phyloP scores from a whole-genome alignment of 2,888 invertebrate species.

The Habrosyne pyritoides region DNA sequence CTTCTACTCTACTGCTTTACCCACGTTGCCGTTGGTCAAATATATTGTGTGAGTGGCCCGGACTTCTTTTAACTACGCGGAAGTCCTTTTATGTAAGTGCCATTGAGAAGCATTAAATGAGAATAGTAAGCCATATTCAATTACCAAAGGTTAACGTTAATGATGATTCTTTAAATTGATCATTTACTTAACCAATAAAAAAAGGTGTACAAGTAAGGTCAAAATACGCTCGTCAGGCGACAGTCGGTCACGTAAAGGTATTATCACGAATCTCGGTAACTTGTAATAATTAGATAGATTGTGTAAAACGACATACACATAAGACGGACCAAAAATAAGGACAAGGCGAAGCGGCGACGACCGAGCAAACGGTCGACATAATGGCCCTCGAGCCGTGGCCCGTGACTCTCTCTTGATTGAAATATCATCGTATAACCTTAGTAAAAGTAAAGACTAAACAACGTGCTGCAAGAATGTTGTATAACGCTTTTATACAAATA shows the following conservation, averaged over 20 bases:
- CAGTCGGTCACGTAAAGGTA: constrained; percentile 15
- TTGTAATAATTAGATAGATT: constrained; percentile 48
- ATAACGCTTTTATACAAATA: background rate
- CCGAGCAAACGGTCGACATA: constrained; percentile 9
- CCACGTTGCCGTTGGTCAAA: too few species aligned
- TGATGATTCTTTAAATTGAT: background rate
- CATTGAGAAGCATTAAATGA: background rate
- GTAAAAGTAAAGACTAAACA: too few species aligned
- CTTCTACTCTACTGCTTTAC: too few species aligned
- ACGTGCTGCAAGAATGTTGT: background rate
- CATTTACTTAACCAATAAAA: background rate
- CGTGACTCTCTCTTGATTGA: constrained; percentile 2
- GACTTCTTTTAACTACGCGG: too few species aligned
- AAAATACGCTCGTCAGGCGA: background rate
- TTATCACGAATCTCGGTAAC: constrained; percentile 28
- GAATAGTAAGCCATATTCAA: background rate
- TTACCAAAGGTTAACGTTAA: background rate
- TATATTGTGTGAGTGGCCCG: too few species aligned
- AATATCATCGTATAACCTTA: constrained; percentile 1
- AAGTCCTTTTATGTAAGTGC: background rate
- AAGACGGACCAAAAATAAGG: constrained; percentile 47
- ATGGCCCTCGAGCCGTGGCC: background rate
- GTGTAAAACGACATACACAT: constrained; percentile 39
- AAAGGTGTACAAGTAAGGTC: background rate
- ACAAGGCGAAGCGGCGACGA: constrained; percentile 54